Conservation (phyloP, 2,797 vertebrate genomes). For the Merluccius polli region DNA sequence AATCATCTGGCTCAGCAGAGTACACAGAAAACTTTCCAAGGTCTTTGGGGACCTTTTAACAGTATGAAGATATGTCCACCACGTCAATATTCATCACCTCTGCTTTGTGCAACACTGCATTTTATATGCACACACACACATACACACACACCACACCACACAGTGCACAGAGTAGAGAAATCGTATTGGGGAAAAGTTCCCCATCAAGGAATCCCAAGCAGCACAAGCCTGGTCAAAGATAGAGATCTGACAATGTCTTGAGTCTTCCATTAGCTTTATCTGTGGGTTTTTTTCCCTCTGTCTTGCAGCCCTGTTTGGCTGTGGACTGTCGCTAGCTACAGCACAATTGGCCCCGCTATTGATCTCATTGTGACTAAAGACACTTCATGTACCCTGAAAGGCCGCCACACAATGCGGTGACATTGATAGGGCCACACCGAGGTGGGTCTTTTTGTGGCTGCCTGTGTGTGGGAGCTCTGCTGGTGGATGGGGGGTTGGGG, state of each 20-base stretch:
- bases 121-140: slow-evolving; percentile 10
- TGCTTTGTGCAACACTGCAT: slow-evolving; percentile 19
- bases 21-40: slow-evolving; percentile 72
- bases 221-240: slow-evolving; percentile 62
- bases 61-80: slow-evolving; percentile 51
- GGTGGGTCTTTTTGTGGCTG: slow-evolving; percentile 73
- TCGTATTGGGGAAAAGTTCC: slow-evolving; percentile 25
- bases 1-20: slow-evolving; percentile 73
- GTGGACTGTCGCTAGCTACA: slow-evolving; percentile 41
- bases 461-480: slow-evolving; percentile 67
- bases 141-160: not conserved
- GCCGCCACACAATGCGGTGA: slow-evolving; percentile 71
- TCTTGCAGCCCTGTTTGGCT: slow-evolving; percentile 30
- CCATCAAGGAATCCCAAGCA: slow-evolving; percentile 20
- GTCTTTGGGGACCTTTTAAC: slow-evolving; percentile 61
- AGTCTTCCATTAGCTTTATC: not conserved
- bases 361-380: slow-evolving; percentile 74
- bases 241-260: slow-evolving; percentile 57
- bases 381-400: slow-evolving; percentile 78
- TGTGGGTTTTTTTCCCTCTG: slow-evolving; percentile 55
- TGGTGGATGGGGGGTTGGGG: slow-evolving; percentile 49
- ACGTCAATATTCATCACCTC: slow-evolving; percentile 50
- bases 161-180: slow-evolving; percentile 21
- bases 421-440: slow-evolving; percentile 76
- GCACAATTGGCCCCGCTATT: slow-evolving; percentile 69